Base-by-base conservation (phyloP, 1,140 invertebrate species). In the Dreissena rostriformis region DNA sequence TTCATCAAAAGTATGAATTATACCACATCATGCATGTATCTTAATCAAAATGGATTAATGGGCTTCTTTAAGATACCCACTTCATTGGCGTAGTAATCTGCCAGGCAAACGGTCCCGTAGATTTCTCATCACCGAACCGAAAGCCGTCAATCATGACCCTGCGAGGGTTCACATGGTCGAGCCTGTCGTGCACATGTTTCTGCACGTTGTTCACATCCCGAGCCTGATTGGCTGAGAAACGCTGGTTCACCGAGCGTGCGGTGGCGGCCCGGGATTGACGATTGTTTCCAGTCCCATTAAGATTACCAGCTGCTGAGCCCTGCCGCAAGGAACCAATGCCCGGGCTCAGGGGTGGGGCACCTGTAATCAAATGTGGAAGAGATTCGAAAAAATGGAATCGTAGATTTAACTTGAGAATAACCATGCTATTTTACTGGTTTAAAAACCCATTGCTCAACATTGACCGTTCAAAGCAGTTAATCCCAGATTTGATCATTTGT, bases 81-180 rank as follows among this genome's bases (percentile, higher is more conserved):
- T 90, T 92, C 17, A 92, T 86, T 26, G 90, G 91, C 26, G 88
- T 87, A 10, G 90, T 90, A 49, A 91, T 91, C 84, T 92, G 90
- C 90, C 90, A 91, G 15, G 90, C 88, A 88, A 89, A 92, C 2
- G 91, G 89, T 28, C 91, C 90, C 75, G 85, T 88, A 1, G 86
- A 77, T 28, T 85, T 81, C 29, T 90, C 90, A 74, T 91, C 90
- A 6, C 89, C 88, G 19, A 90, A 83, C 77, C 86, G 83, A 57
- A 92, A 91, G 15, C 91, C 91, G 82, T 91, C 91, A 61, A 92
- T 91, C 39, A 85, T 86, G 15, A 91, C 87, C 84, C 88, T 90
- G 28, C 82, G 74, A 49, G 90, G 89, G 65, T 88, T 88, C 10
- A 90, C 55, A n/a, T 88, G 87, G 28, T 88, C 86, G 22, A 91